phyloP scores from a whole-genome alignment of 2,888 invertebrate genomes.

The Himalopsyche kuldschensis region DNA sequence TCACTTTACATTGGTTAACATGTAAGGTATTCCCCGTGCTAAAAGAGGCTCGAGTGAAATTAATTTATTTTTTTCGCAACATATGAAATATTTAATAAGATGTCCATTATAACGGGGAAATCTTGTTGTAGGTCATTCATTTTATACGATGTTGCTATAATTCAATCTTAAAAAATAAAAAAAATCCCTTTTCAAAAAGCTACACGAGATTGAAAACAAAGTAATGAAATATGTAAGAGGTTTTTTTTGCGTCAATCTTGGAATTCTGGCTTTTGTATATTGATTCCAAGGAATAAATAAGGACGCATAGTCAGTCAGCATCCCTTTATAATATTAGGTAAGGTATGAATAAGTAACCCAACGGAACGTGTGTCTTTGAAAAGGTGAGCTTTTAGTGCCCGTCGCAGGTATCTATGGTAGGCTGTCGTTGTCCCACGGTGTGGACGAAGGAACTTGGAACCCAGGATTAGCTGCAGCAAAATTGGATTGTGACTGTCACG shows the following conservation, averaged over 20 bases:
- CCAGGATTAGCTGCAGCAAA: constrained; percentile 27
- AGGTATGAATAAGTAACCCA: neutral
- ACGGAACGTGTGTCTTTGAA: neutral
- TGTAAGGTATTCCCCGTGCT: too few relatives aligned
- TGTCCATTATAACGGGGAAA: too few relatives aligned
- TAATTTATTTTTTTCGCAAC: too few relatives aligned
- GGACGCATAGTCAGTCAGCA: neutral
- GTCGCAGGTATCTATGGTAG: neutral
- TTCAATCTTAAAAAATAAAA: neutral
- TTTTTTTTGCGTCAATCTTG: neutral
- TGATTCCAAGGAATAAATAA: neutral
- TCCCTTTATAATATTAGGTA: neutral
- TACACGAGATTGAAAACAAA: neutral
- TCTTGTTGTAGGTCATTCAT: too few relatives aligned
- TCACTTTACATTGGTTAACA: too few relatives aligned
- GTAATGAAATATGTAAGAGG: neutral
- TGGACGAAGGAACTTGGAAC: constrained; percentile 1
- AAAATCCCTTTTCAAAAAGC: neutral
- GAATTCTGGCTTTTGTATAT: neutral
- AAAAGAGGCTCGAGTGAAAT: too few relatives aligned
- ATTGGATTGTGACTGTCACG: constrained; percentile 33
- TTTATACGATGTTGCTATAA: too few relatives aligned
- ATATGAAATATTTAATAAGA: too few relatives aligned
- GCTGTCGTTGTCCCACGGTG: constrained; percentile 4
- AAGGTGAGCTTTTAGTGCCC: neutral